These are phyloP conservation scores for Caradrina clavipalpis DNA, from an alignment of 2,888 invertebrate species.

Conservation along the genomic window DNA sequence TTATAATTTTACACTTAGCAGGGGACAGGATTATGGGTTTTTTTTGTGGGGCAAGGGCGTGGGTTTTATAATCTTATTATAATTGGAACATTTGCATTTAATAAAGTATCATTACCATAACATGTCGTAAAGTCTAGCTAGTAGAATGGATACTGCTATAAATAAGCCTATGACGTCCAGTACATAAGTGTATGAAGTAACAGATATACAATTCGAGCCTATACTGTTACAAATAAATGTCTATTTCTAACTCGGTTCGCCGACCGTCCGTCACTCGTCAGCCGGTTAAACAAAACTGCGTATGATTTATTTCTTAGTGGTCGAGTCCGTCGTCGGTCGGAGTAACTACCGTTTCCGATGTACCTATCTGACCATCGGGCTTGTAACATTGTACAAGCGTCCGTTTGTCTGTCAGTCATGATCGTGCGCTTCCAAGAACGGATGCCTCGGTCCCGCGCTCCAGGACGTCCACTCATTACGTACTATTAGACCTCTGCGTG, in stretches of 20 bases:
- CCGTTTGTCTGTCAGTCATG: conserved; percentile 74
- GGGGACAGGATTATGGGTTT: conserved; percentile 58
- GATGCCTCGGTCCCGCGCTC: conserved; percentile 74
- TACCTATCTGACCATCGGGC: conserved; percentile 65
- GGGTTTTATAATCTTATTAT: conserved; percentile 29
- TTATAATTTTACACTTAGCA: conserved; percentile 60
- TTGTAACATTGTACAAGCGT: conserved; percentile 71
- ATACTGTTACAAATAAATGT: conserved; percentile 48
- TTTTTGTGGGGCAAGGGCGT: conserved; percentile 66
- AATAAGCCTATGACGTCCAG: conserved; percentile 32
- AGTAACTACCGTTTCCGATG: conserved; percentile 63
- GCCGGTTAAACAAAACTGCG: conserved; percentile 36
- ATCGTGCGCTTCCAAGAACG: conserved; percentile 78
- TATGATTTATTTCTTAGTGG: conserved; percentile 50
- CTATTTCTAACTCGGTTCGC: conserved; percentile 53
- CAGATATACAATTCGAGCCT: conserved; percentile 30
- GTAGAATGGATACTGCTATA: conserved; percentile 1
- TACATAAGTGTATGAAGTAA: conserved; percentile 22
- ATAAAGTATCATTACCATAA: conserved; percentile 21
- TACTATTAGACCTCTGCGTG: conserved; percentile 68
- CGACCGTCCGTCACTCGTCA: conserved; percentile 53
- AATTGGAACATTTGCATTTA: conserved; percentile 1
- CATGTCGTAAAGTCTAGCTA: conserved; percentile 16
- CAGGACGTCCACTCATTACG: conserved; percentile 74
- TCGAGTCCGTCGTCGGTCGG: conserved; percentile 28